Evolutionary conservation across 2,113 vertebrate genomes (phyloP).

Genomic region (Lipophrys pholis): DNA sequence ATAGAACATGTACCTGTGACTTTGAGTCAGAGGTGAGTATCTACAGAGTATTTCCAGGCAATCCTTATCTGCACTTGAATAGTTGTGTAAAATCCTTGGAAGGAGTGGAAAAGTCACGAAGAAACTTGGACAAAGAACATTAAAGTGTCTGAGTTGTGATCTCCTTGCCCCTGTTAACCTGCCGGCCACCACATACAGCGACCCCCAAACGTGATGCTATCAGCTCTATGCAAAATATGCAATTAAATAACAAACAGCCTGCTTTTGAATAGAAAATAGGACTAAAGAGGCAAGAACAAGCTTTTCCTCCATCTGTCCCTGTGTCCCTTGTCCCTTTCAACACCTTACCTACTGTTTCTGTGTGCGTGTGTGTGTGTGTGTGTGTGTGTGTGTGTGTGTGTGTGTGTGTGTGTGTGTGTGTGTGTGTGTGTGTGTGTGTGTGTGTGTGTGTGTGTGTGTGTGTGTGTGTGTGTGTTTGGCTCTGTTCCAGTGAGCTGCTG

Average conservation of each 20-base stretch:
- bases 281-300: constrained; percentile 47
- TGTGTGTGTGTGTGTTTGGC: too few species aligned
- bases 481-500: too few species aligned
- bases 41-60: too few species aligned
- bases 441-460: too few species aligned
- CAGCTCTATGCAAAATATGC: constrained; percentile 59
- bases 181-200: constrained; percentile 15
- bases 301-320: constrained; percentile 57
- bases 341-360: constrained; percentile 12
- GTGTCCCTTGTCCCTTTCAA: constrained; percentile 15
- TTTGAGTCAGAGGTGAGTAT: too few species aligned
- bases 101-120: background rate
- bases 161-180: constrained; percentile 20
- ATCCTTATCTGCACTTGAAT: background rate
- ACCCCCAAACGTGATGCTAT: constrained; percentile 35
- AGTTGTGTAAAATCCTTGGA: constrained; percentile 32
- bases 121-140: constrained; percentile 29
- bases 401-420: constrained; percentile 9
- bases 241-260: constrained; percentile 48
- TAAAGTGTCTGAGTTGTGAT: constrained; percentile 17
- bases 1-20: too few species aligned
- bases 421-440: background rate
- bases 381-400: too few species aligned
- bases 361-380: background rate
- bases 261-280: constrained; percentile 44